Evolutionary conservation across 2,797 vertebrate species (phyloP), one percentile per base, ranked within the genome.

Genomic region (Sarcoramphus papa): DNA sequence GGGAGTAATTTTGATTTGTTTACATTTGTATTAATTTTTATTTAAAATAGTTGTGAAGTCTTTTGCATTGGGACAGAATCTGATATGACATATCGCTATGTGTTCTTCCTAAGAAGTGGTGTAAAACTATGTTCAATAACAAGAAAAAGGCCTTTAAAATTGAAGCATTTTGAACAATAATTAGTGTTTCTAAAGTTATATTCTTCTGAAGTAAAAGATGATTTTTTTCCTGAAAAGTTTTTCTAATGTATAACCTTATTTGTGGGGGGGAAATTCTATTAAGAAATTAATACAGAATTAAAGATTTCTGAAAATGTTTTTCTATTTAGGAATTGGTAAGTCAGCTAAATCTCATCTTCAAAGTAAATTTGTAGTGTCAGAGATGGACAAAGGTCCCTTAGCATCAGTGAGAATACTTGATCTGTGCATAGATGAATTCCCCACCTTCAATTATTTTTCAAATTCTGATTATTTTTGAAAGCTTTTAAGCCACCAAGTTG

Each of bases 181-280:
- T 59, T 87, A 78, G 2, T 40, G 18, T 40, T 88, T 73, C 31
- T 76, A 4, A 92, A 92, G 37, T 18, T 30, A 40, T 3, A 43
- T 17, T 78, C 48, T 72, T 64, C 48, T 69, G n/a, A 90, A 78
- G 35, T 11, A 74, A 80, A 75, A 70, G 14, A 73, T 14, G 3
- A 45, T 56, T 56, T 64, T 24, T 67, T 57, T 67, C 48, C 27
- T 51, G 35, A 9, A 47, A 72, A 64, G 10, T 64, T 77, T 83
- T 62, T 22, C 18, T 75, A 43, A 63, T 17, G 16, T 41, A 33
- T 64, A 65, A 53, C 20, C 24, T 90, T 8, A 53, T 65, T 60
- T 69, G 5, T 8, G 17, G 3, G 1, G 5, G 9, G 1, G 1
- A 8, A 51, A 35, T 28, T 64, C 20, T 51, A 27, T 63, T 45